These are phyloP conservation scores for Hystrix cristata DNA, from an alignment of 2,113 vertebrate genomes.

Conservation along the genomic window DNA sequence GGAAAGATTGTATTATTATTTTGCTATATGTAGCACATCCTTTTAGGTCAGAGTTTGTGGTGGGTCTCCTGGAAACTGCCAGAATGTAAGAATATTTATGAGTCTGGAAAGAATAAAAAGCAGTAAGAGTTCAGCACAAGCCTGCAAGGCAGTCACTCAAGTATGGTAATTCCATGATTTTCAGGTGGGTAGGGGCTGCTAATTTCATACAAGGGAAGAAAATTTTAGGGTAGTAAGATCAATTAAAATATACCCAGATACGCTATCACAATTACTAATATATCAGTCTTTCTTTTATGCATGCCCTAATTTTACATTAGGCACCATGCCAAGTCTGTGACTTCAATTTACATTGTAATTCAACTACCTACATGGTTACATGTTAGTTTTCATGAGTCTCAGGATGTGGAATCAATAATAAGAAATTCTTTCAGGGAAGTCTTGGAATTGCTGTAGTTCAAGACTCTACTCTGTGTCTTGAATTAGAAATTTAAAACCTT, in stretches of 20 bases:
- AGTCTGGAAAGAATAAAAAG: background rate
- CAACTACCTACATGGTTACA: background rate
- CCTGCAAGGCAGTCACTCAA: background rate
- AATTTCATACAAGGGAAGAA: background rate
- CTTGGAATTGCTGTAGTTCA: background rate
- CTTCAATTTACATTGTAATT: background rate
- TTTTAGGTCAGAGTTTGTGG: background rate
- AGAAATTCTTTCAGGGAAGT: background rate
- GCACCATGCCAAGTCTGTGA: background rate
- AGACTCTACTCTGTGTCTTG: background rate
- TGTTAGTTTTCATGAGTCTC: slow-evolving; percentile 4
- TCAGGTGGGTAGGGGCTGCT: background rate
- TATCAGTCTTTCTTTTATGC: background rate
- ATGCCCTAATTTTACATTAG: background rate
- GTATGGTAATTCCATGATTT: background rate
- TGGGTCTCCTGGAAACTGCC: background rate
- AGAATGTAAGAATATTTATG: background rate
- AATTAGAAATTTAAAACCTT: background rate
- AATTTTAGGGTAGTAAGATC: background rate
- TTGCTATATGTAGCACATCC: background rate
- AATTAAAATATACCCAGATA: background rate
- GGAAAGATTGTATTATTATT: background rate
- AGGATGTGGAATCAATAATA: background rate
- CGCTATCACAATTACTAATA: background rate
- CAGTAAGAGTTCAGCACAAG: background rate